Evolutionary conservation across 2,113 vertebrate species (phyloP).

Genomic region (Pangasianodon gigas): DNA sequence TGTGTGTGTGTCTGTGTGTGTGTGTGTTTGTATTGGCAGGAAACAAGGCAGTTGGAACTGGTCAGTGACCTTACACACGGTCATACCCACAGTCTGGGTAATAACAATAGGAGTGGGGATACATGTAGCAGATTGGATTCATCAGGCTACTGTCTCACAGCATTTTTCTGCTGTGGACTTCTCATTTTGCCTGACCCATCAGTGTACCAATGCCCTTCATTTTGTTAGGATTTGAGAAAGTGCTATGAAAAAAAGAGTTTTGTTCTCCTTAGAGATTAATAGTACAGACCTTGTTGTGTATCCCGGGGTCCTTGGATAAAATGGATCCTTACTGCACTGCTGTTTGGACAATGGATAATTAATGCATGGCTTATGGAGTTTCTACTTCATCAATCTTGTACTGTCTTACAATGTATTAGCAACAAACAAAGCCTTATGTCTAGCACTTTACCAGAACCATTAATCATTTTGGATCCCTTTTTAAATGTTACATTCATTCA

Average conservation of each 20-base stretch:
- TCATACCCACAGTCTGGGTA: conserved; percentile 57
- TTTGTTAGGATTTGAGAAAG: background rate
- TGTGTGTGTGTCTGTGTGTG: conserved; percentile 1
- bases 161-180: conserved; percentile 67
- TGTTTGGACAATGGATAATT: conserved; percentile 11
- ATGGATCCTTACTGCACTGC: background rate
- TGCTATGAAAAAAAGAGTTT: background rate
- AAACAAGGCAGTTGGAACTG: conserved; percentile 45
- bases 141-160: conserved; percentile 67
- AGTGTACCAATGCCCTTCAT: conserved; percentile 59
- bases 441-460: background rate
- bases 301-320: conserved; percentile 6
- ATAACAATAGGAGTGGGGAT: conserved; percentile 53
- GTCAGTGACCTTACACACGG: conserved; percentile 61
- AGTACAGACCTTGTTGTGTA: conserved; percentile 6
- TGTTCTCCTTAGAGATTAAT: background rate
- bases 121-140: conserved; percentile 62
- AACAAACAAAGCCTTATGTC: conserved; percentile 18
- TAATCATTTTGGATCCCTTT: conserved; percentile 10
- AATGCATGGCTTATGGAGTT: conserved; percentile 16
- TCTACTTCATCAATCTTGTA: conserved; percentile 32
- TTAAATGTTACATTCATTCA: background rate
- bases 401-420: conserved; percentile 12
- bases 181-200: conserved; percentile 62
- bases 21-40: conserved; percentile 16